Evolutionary conservation across 2,888 invertebrate genomes (phyloP), one percentile per base, ranked within the genome.

Genomic region (Polymixis lichenea): DNA sequence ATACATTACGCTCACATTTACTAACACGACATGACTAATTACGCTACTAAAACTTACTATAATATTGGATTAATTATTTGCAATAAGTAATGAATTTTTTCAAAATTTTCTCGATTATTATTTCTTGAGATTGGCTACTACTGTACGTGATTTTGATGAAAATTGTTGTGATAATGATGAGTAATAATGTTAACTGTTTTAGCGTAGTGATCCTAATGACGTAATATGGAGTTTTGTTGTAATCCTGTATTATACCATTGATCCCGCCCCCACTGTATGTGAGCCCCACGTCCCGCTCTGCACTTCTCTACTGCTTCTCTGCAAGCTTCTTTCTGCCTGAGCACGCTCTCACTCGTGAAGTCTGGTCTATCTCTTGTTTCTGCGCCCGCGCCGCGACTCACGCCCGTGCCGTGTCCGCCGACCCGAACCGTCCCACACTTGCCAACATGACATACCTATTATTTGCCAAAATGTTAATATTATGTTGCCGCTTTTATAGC

Each of bases 241-340:
- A 94, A 94, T 95, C 96, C 96, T 95, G 93, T 96, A 95, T 94
- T 95, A 93, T 94, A 94, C 95, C 94, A 95, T 93, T 92, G 89
- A 93, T 94, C 95, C 96, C 93, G 90, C 94, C 94, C 86, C 94
- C 93, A 96, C 95, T 95, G 95, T 93, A 95, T 96, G 95, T 95
- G 93, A 94, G 95, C 95, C 95, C 95, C 95, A 95, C 95, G 94
- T 96, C 95, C 96, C 95, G 95, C 95, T 96, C 95, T 96, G 96
- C 96, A 96, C 96, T 96, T 96, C 96, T 96, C 96, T 96, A 96
- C 96, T 96, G 96, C 96, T 96, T 96, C 96, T 96, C 96, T 96
- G 96, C 96, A 96, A 96, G 96, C 96, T 96, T 96, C 92, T 96
- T 96, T 96, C 95, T 96, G 96, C 96, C 96, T 96, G 93, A 95